These are phyloP conservation scores for Edolisoma coerulescens DNA, from an alignment of 2,113 vertebrate species.

Conservation along the genomic window DNA sequence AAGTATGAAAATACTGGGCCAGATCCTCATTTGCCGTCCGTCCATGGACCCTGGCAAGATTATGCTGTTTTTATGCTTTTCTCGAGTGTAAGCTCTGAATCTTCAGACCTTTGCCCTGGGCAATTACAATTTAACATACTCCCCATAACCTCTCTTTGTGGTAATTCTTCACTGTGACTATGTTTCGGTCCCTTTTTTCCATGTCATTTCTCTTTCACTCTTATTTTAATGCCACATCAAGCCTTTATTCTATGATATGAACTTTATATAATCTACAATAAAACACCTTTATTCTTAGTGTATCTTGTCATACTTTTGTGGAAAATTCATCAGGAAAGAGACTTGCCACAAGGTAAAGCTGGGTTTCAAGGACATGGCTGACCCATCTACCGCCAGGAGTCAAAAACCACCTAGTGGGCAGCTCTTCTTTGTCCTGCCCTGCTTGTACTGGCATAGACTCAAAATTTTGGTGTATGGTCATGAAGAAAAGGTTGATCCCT, in stretches of 20 bases:
- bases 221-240: background rate
- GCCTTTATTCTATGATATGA: background rate
- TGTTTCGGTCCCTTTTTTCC: background rate
- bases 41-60: background rate
- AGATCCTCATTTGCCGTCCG: background rate
- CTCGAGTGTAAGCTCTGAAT: background rate
- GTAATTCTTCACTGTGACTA: background rate
- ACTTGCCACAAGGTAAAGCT: background rate
- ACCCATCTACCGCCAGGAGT: background rate
- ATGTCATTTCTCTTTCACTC: background rate
- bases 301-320: background rate
- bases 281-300: background rate
- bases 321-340: background rate
- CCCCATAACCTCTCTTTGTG: background rate
- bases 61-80: background rate
- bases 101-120: background rate
- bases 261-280: background rate
- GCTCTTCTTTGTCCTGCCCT: background rate
- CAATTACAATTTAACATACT: background rate
- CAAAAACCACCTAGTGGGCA: background rate
- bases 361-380: fast-evolving
- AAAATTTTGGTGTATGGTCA: background rate
- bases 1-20: background rate
- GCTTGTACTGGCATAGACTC: background rate
- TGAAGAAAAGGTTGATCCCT: fast-evolving